These are phyloP conservation scores for Perca flavescens DNA, from an alignment of 2,113 vertebrate genomes.

Conservation along the genomic window DNA sequence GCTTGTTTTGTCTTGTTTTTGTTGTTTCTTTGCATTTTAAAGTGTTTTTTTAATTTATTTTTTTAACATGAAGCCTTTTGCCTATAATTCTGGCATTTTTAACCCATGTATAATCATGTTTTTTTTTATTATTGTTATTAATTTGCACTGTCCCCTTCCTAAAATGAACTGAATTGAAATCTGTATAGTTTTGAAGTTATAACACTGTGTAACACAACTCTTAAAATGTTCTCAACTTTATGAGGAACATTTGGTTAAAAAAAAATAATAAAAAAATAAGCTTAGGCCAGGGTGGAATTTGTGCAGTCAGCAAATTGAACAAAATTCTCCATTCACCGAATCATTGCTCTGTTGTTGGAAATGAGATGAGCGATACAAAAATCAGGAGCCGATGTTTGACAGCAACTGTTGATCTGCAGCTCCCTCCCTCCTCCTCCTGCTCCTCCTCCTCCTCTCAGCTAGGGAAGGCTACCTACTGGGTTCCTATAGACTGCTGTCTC, in stretches of 20 bases:
- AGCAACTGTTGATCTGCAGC: constrained; percentile 62
- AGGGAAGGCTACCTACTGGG: constrained; percentile 8
- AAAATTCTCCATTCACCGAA: constrained; percentile 47
- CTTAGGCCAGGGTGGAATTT: constrained; percentile 7
- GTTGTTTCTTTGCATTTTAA: no score
- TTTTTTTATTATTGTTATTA: no score
- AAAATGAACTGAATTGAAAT: no score
- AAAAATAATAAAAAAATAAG: not conserved
- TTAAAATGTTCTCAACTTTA: constrained; percentile 23
- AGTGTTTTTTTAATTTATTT: no score
- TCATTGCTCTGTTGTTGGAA: constrained; percentile 55
- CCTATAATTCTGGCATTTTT: no score
- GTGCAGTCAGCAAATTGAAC: constrained; percentile 51
- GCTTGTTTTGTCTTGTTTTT: no score
- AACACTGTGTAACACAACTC: constrained; percentile 13
- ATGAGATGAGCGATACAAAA: constrained; percentile 61
- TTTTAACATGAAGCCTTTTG: no score
- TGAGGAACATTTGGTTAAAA: constrained; percentile 36
- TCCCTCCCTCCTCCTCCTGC: not conserved
- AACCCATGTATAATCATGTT: no score
- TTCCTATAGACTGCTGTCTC: constrained; percentile 88
- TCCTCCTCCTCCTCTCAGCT: constrained; percentile 7
- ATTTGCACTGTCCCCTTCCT: no score
- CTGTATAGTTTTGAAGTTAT: constrained; percentile 5
- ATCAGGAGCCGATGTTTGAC: constrained; percentile 70